Conservation (phyloP, 2,797 vertebrate genomes). For the Muscicapa striata region DNA sequence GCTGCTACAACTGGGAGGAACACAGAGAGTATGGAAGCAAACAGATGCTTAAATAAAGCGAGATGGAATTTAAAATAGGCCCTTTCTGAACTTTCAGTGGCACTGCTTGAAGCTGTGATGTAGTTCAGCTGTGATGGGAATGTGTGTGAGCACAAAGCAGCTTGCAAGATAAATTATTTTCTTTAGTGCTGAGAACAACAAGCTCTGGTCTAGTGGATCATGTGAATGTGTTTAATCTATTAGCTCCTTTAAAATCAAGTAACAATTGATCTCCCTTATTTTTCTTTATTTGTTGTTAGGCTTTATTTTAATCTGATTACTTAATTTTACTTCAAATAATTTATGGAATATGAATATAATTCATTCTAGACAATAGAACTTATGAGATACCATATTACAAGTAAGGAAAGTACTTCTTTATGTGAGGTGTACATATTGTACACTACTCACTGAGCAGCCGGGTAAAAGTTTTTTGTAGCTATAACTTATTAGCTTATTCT, state of each 20-base stretch:
- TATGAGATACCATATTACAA: background rate
- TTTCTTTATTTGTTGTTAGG: background rate
- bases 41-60: background rate
- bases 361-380: background rate
- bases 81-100: background rate
- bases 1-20: background rate
- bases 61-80: conserved; percentile 6
- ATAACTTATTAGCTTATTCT: background rate
- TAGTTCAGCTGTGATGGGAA: conserved; percentile 19
- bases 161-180: background rate
- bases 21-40: background rate
- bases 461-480: background rate
- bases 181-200: background rate
- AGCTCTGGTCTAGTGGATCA: background rate
- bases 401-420: background rate
- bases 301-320: background rate
- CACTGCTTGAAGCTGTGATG: background rate
- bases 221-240: background rate
- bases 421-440: background rate
- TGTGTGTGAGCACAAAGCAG: background rate
- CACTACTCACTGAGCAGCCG: background rate
- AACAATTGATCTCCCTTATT: background rate
- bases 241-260: background rate
- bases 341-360: background rate
- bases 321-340: background rate